phyloP scores from a whole-genome alignment of 2,888 invertebrate species.

The Ceraclea dissimilis region DNA sequence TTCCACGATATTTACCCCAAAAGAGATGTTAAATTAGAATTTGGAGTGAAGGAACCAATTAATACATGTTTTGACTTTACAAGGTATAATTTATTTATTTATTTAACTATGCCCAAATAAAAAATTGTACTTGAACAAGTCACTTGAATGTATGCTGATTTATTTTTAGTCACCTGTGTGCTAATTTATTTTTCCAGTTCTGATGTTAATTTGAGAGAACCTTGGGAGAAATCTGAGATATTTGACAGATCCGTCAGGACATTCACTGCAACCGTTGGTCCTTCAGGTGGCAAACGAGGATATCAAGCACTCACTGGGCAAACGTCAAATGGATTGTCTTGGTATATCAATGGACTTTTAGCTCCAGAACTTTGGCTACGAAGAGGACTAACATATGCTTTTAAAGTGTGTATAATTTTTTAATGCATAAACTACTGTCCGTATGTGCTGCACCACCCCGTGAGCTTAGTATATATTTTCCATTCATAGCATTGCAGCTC shows the following conservation, averaged over 20 bases:
- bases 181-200: constrained; percentile 14
- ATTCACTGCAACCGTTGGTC: constrained; percentile 76
- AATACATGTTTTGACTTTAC: constrained; percentile 73
- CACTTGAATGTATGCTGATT: too few species aligned
- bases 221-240: constrained; percentile 59
- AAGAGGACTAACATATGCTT: constrained; percentile 76
- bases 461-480: too few species aligned
- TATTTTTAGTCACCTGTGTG: neutral
- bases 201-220: constrained; percentile 29
- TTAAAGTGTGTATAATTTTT: constrained; percentile 46
- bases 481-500: too few species aligned
- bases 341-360: constrained; percentile 89
- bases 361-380: constrained; percentile 82
- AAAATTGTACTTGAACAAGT: too few species aligned
- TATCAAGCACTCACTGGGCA: constrained; percentile 66
- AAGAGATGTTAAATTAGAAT: constrained; percentile 57
- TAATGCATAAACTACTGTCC: too few species aligned
- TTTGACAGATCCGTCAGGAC: constrained; percentile 65
- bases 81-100: constrained; percentile 29
- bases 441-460: too few species aligned
- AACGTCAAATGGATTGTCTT: constrained; percentile 66
- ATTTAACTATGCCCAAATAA: neutral
- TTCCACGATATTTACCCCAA: constrained; percentile 78
- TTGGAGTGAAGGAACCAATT: constrained; percentile 55
- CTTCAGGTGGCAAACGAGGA: constrained; percentile 73